Conservation (phyloP, 1,140 invertebrate genomes). For the Bradynema listronoti region DNA sequence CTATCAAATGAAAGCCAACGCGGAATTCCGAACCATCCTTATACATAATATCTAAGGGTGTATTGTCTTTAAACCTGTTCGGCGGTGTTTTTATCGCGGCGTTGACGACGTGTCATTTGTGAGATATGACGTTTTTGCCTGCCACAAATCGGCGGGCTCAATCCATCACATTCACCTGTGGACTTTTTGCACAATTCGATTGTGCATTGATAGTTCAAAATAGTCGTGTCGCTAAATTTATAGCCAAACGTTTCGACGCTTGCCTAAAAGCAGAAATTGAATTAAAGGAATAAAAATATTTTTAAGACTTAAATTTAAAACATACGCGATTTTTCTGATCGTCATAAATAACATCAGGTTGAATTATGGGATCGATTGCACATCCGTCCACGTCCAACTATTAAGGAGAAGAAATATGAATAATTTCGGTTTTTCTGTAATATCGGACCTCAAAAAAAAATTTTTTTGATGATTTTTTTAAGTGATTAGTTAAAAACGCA, state of each 20-base stretch:
- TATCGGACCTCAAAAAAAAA: not conserved
- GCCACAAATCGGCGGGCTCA: slow-evolving; percentile 43
- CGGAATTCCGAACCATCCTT: too few relatives aligned
- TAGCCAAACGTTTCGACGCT: slow-evolving; percentile 51
- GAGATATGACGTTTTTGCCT: slow-evolving; percentile 21
- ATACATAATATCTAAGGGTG: too few relatives aligned
- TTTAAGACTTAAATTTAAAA: slow-evolving; percentile 1
- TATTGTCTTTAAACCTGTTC: slow-evolving; percentile 3
- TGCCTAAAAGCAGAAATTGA: slow-evolving; percentile 24
- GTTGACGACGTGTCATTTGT: slow-evolving; percentile 12
- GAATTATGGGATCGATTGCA: slow-evolving; percentile 53
- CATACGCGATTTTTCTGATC: slow-evolving; percentile 26
- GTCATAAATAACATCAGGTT: slow-evolving; percentile 50
- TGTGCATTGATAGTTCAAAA: slow-evolving; percentile 53
- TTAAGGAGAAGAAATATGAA: slow-evolving; percentile 8
- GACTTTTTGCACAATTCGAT: slow-evolving; percentile 48
- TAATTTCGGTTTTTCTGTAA: not conserved
- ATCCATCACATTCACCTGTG: slow-evolving; percentile 44
- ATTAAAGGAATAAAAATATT: not conserved
- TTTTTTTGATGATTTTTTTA: too few relatives aligned
- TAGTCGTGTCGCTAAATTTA: slow-evolving; percentile 52
- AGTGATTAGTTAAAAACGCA: too few relatives aligned
- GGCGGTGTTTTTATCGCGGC: not conserved
- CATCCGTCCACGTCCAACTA: slow-evolving; percentile 51
- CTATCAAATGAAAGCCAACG: too few relatives aligned